Base-by-base conservation (phyloP, 2,797 vertebrate genomes). In the Clamator glandarius region DNA sequence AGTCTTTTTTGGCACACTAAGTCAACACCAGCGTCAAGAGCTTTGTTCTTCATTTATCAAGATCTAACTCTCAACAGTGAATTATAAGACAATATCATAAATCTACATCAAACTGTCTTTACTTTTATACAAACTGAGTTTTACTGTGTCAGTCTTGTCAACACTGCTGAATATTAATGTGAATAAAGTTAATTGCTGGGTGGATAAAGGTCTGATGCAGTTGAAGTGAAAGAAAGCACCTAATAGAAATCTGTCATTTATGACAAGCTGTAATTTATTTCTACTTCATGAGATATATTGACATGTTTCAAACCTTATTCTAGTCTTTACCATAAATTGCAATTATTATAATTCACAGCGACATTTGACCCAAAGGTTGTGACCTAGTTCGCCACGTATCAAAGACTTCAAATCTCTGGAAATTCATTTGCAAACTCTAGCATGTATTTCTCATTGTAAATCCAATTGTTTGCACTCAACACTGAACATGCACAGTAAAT, bases 221-320 rank as follows among this genome's bases (percentile, higher is more conserved):
- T 94, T 70, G 58, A 94, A 97, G 96, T 93, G 94, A 98, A 98
- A 97, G 96, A 97, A 98, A 98, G 97, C 96, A 98, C 97, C 98
- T 97, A 98, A 98, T 97, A 98, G 96, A 98, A 98, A 97, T 98
- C 97, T 98, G 98, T 98, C 98, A 98, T 97, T 98, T 98, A 96
- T 98, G 98, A 98, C 98, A 98, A 98, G 98, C 95, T 97, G 94
- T 98, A 98, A 98, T 98, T 98, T 98, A 98, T 98, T 97, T 98
- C 97, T 95, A 90, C 96, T 97, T 97, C 96, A 95, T 97, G 96
- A 97, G 97, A 97, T 93, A 96, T 97, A 97, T 97, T 61, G 98
- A 98, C 98, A 98, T 97, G 73, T 98, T 98, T 98, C 97, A 98
- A 98, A 98, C 95, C 97, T 98, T 96, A 93, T 95, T 98, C 90